These are phyloP conservation scores for Argyra leucocephala DNA, from an alignment of 2,888 invertebrate genomes.

Conservation along the genomic window DNA sequence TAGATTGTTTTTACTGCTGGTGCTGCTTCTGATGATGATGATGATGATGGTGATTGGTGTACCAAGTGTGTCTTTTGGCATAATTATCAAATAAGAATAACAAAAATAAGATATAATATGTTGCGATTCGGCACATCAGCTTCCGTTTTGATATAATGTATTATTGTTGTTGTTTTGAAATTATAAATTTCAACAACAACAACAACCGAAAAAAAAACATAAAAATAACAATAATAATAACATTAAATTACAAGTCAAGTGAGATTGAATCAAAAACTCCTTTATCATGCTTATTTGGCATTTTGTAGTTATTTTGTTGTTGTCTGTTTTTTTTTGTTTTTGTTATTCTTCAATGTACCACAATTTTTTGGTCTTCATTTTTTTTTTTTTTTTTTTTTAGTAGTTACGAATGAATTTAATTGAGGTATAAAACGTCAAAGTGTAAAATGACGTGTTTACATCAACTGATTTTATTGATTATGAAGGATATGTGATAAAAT, in stretches of 20 bases:
- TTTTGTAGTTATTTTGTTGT: neutral
- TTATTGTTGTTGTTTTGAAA: neutral
- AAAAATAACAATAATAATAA: too few relatives aligned
- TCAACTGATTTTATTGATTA: neutral
- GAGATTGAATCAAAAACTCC: neutral
- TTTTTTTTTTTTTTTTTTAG: neutral
- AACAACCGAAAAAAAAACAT: too few relatives aligned
- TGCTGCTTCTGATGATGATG: neutral
- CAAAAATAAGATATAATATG: neutral
- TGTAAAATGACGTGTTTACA: constrained; percentile 2
- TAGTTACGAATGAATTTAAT: constrained; percentile 1
- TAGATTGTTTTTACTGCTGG: neutral
- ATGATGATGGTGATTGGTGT: neutral
- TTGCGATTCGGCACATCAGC: constrained; percentile 3
- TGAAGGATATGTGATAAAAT: neutral
- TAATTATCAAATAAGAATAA: neutral
- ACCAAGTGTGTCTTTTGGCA: neutral
- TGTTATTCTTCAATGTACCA: neutral
- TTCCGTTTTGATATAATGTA: neutral
- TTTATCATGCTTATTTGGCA: constrained; percentile 4
- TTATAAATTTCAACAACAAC: neutral
- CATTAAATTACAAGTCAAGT: too few relatives aligned
- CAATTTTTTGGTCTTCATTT: neutral
- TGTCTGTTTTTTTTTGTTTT: neutral
- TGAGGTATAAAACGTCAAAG: constrained; percentile 3